These are phyloP conservation scores for Rotaria macrura DNA, from an alignment of 2,888 invertebrate species.

Conservation along the genomic window DNA sequence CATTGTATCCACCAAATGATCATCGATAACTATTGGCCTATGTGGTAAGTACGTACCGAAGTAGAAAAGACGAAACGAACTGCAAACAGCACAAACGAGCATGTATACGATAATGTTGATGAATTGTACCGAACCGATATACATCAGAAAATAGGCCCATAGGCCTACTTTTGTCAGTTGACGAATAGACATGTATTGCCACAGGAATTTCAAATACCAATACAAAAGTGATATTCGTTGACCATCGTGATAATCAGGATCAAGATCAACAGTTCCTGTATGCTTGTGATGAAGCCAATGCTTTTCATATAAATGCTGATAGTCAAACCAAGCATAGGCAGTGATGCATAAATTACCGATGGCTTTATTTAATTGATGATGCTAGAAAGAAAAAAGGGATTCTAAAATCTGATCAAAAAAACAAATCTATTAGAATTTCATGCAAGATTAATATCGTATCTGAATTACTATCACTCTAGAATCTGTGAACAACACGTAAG, in stretches of 20 bases:
- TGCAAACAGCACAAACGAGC: background rate
- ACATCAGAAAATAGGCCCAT: background rate
- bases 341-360: background rate
- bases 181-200: background rate
- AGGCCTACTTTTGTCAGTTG: background rate
- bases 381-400: background rate
- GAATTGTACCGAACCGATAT: background rate
- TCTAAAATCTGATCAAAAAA: too few species aligned
- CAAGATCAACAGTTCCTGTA: background rate
- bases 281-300: background rate
- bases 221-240: background rate
- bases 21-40: background rate
- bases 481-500: too few species aligned
- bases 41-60: background rate
- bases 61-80: background rate
- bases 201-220: background rate
- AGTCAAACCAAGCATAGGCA: background rate
- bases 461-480: too few species aligned
- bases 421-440: too few species aligned
- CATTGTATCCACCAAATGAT: background rate
- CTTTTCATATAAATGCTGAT: background rate
- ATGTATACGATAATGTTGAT: background rate
- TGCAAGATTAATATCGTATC: too few species aligned
- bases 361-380: background rate
- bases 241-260: background rate